phyloP scores from a whole-genome alignment of 2,797 vertebrate genomes.

The Bucorvus abyssinicus region DNA sequence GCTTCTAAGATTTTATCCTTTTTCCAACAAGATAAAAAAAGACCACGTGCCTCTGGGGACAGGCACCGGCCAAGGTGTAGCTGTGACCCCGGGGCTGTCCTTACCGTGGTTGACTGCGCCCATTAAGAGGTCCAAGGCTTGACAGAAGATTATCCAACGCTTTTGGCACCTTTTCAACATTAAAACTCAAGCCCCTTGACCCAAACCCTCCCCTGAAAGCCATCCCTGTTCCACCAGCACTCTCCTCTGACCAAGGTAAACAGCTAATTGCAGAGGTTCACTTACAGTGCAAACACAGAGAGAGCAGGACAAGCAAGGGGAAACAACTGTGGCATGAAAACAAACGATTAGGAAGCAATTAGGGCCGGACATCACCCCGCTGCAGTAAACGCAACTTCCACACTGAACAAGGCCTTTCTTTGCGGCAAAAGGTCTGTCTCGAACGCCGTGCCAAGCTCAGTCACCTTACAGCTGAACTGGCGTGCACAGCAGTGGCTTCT shows the following conservation, averaged over 20 bases:
- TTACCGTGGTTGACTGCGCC: neutral
- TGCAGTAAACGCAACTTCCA: slow-evolving; percentile 23
- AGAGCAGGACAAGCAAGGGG: slow-evolving; percentile 23
- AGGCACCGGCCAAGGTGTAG: accelerated
- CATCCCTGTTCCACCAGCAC: accelerated
- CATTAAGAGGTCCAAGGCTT: neutral
- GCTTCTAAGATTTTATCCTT: neutral
- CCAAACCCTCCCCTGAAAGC: neutral
- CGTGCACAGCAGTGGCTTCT: neutral
- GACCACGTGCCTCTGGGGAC: accelerated
- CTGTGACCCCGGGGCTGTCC: neutral
- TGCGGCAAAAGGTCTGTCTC: neutral
- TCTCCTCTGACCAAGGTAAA: neutral
- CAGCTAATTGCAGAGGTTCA: neutral
- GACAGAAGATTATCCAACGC: neutral
- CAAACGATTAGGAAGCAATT: slow-evolving; percentile 58
- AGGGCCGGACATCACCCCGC: neutral
- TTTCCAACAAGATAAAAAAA: neutral
- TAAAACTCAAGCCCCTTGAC: neutral
- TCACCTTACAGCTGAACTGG: neutral
- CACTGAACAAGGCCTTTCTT: neutral
- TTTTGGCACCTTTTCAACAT: neutral
- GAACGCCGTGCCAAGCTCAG: neutral
- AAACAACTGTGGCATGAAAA: slow-evolving; percentile 20
- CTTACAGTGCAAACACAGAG: neutral